Percentiles rank a stretch among this genome's conserved stretches.
Conservation (phyloP, 2,797 vertebrate genomes). For the Enteromius argenteus region DNA sequence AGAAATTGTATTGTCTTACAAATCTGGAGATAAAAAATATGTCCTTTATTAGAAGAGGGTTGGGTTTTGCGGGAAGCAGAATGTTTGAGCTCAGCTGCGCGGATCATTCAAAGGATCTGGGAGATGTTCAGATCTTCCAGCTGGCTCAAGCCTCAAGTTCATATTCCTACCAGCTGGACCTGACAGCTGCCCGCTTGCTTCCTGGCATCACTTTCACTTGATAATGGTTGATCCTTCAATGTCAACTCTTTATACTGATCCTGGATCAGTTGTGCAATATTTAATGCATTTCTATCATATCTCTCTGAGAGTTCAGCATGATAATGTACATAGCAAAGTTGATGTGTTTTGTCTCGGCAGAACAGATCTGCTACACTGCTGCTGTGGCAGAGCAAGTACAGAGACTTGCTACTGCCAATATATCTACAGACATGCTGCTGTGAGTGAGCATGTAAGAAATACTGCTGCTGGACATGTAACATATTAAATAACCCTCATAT, state of each 20-base stretch:
- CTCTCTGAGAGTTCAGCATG: background rate
- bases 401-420: background rate
- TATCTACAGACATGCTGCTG: background rate
- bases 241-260: background rate
- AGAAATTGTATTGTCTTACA: background rate
- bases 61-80: background rate
- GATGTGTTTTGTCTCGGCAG: background rate
- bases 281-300: background rate
- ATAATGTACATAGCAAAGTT: background rate
- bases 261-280: slow-evolving; percentile 19
- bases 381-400: background rate
- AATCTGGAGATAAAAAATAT: background rate
- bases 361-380: background rate
- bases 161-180: slow-evolving; percentile 50
- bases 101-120: slow-evolving; percentile 45
- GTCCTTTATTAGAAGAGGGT: background rate
- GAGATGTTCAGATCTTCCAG: slow-evolving; percentile 37
- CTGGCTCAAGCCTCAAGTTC: slow-evolving; percentile 3
- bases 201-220: slow-evolving; percentile 23
- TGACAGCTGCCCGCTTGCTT: slow-evolving; percentile 53
- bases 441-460: background rate
- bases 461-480: background rate
- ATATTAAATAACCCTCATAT: background rate
- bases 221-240: background rate
- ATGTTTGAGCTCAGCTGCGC: slow-evolving; percentile 41